These are phyloP conservation scores for Mugil cephalus DNA, from an alignment of 2,113 vertebrate species.

Conservation along the genomic window DNA sequence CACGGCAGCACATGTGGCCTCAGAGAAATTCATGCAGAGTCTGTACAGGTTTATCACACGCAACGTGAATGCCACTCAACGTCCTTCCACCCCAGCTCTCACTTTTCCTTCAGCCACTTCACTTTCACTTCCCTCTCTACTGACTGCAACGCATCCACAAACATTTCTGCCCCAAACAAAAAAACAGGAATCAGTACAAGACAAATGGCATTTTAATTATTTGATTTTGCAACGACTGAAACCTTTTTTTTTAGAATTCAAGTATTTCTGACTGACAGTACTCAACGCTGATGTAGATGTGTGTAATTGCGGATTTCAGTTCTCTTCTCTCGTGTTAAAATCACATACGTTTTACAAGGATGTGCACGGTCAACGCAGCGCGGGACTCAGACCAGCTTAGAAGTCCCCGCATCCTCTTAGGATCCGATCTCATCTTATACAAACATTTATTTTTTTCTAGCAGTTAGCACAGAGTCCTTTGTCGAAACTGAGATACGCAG, in stretches of 20 bases:
- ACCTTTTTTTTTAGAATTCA: constrained; percentile 23
- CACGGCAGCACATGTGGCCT: too few species aligned
- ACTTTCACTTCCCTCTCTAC: background rate
- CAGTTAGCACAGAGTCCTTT: constrained; percentile 67
- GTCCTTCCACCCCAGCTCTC: background rate
- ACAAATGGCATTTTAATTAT: background rate
- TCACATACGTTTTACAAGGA: background rate
- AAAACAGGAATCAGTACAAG: too few species aligned
- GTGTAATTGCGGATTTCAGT: background rate
- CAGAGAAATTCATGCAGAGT: too few species aligned
- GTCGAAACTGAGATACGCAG: constrained; percentile 11
- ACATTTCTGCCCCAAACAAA: background rate
- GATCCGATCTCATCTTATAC: background rate
- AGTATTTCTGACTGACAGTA: constrained; percentile 28
- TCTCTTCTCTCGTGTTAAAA: background rate
- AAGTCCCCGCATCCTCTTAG: constrained; percentile 18
- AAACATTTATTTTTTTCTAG: too few species aligned
- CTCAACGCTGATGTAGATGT: background rate
- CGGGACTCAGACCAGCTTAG: constrained; percentile 61
- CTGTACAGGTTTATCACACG: background rate
- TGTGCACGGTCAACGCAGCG: constrained; percentile 2
- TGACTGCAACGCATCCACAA: background rate
- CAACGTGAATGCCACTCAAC: constrained; percentile 11
- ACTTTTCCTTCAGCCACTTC: background rate
- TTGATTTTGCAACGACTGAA: background rate